phyloP scores from a whole-genome alignment of 2,888 invertebrate species.

The Gortyna flavago region DNA sequence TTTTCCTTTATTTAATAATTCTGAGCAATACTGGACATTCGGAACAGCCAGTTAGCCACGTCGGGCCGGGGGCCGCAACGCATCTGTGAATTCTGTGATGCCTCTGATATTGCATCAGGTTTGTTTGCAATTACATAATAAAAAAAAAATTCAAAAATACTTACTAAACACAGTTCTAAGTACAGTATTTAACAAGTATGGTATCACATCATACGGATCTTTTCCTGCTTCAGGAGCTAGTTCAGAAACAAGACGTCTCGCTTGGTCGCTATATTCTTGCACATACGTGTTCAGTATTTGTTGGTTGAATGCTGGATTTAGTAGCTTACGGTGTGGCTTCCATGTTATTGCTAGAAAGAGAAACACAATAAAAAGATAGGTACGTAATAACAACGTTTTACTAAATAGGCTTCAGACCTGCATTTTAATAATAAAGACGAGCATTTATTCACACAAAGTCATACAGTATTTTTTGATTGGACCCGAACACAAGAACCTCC shows the following conservation, averaged over 20 bases:
- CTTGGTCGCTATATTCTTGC: constrained; percentile 64
- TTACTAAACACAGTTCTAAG: constrained; percentile 70
- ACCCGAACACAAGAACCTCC: no score
- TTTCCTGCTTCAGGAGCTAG: constrained; percentile 58
- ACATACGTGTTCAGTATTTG: constrained; percentile 65
- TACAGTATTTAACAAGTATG: constrained; percentile 53
- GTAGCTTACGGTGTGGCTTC: constrained; percentile 71
- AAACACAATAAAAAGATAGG: no score
- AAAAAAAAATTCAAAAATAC: constrained; percentile 34
- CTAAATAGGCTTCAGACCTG: no score
- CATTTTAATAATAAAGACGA: no score
- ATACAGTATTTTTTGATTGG: no score
- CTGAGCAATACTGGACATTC: not conserved
- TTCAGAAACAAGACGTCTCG: constrained; percentile 51
- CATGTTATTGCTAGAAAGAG: constrained; percentile 32
- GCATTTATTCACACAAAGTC: no score
- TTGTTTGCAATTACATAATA: not conserved
- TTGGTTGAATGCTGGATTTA: constrained; percentile 71
- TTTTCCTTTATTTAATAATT: not conserved
- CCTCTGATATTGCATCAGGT: not conserved
- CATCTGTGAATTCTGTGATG: not conserved
- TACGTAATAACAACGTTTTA: no score
- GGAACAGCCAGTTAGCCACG: not conserved
- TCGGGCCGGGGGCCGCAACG: not conserved
- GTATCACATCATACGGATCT: constrained; percentile 63